Evolutionary conservation across 2,797 vertebrate species (phyloP), one percentile per base, ranked within the genome.

Genomic region (Coregonus suidteri): DNA sequence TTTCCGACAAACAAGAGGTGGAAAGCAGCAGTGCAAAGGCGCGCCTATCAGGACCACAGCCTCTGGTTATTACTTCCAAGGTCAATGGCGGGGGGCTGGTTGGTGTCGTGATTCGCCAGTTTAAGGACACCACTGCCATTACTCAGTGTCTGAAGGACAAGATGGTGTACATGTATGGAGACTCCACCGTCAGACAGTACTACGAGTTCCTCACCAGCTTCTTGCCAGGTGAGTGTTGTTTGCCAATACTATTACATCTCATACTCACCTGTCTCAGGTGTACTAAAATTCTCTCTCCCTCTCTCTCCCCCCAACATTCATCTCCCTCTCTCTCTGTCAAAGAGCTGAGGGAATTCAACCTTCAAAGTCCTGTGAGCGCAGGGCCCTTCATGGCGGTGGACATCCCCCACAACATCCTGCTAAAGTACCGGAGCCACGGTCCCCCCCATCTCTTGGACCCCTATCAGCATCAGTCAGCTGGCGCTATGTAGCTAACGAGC

Each of bases 131-230:
- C 0, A 91, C 94, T 6, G 92, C 94, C 71, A 75, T 97, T 84
- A 94, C 91, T 0, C 91, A 94, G 75, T 99, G 98, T 91, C 93
- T 99, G 35, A 37, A 37, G 35, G 35, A 5, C 35, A 37, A 37
- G 35, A 6, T 37, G 35, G 35, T 37, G 5, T 89, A 98, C 91
- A 93, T 99, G 88, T 97, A 97, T 68, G 98, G 98, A 86, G 98
- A 99, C 87, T 99, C 98, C n/a, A 99, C 98, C 31, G 95, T 96
- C 77, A 94, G 98, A 65, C 98, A 99, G 83, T 99, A 97, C 97
- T 99, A 98, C 86, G 97, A 99, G 89, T 97, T 98, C 91, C 94
- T 99, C 73, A 95, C 94, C 35, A 59, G 88, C 0, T 91, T 93
- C 85, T 90, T 97, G 80, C 96, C 97, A 94, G 97, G 98, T 98